These are phyloP conservation scores for Gnatocerus cornutus DNA, from an alignment of 2,888 invertebrate species.

Conservation along the genomic window DNA sequence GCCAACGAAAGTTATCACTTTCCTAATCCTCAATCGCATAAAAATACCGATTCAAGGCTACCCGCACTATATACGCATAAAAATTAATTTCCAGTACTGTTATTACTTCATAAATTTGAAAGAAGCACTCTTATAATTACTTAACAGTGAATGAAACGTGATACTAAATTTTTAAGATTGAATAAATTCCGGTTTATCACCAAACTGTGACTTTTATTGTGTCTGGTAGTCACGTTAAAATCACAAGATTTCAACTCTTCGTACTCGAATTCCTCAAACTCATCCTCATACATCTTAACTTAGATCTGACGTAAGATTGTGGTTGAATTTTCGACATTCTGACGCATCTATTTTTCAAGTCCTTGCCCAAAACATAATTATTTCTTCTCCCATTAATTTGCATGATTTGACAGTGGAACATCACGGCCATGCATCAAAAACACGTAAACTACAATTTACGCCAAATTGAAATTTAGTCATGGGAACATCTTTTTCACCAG, in stretches of 20 bases:
- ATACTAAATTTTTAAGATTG: background rate
- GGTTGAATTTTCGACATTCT: constrained; percentile 4
- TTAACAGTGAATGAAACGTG: background rate
- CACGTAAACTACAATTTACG: too few relatives aligned
- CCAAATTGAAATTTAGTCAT: too few relatives aligned
- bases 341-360: background rate
- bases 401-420: background rate
- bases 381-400: background rate
- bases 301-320: background rate
- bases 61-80: too few relatives aligned
- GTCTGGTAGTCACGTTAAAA: background rate
- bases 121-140: too few relatives aligned
- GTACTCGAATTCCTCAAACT: background rate
- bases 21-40: too few relatives aligned
- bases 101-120: too few relatives aligned
- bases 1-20: too few relatives aligned
- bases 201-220: constrained; percentile 1
- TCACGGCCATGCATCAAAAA: background rate
- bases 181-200: constrained; percentile 2
- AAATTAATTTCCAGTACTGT: too few relatives aligned
- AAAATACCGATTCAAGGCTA: too few relatives aligned
- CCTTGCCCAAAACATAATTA: background rate
- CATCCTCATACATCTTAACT: constrained; percentile 4
- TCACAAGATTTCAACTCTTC: background rate
- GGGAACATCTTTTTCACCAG: too few relatives aligned